Evolutionary conservation across 2,888 invertebrate species (phyloP), one percentile per base, ranked within the genome.

Genomic region (Leptopterna dolabrata): DNA sequence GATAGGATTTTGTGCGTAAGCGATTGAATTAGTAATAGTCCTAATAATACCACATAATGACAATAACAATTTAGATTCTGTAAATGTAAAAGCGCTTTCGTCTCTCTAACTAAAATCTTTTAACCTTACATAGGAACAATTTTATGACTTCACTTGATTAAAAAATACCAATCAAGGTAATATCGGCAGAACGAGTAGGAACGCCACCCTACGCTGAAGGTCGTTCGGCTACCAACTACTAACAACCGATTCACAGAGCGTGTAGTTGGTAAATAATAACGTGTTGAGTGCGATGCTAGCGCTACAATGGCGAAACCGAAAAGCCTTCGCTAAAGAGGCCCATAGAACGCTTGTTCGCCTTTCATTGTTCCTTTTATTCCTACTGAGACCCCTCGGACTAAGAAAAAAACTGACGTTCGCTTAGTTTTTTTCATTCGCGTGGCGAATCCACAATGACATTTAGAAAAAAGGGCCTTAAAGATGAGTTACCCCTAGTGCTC

Each of bases 401-500:
- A 19, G 13, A 63, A 63, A 47, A 55, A 63, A 63, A 27, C 63
- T 27, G 63, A 63, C 63, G 27, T 63, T 63, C 63, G 63, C 63
- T 63, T 63, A 63, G 63, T 63, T 63, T 63, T 63, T 63, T 63
- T 63, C 63, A 63, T 63, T 63, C 63, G 63, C 63, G 63, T 63
- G 63, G 63, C 63, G 63, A 63, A 63, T 63, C 63, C 27, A 63
- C 63, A 63, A 63, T 24, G 63, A 63, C 63, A 63, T 63, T 63
- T 63, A 63, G 63, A 24, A 63, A 63, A 63, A 63, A 63, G 19
- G 24, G 24, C 63, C 63, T 63, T 24, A 63, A 27, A 63, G 63
- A 63, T 63, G 63, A 63, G 63, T 63, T 63, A 63, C 63, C 63
- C 63, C 63, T 24, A 63, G 63, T 24, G 24, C 63, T 63, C 24